A percentile compares a stretch with the other conserved stretches of the same genome.
Conservation (phyloP, 2,888 invertebrate genomes). For the Idaea dimidiata region DNA sequence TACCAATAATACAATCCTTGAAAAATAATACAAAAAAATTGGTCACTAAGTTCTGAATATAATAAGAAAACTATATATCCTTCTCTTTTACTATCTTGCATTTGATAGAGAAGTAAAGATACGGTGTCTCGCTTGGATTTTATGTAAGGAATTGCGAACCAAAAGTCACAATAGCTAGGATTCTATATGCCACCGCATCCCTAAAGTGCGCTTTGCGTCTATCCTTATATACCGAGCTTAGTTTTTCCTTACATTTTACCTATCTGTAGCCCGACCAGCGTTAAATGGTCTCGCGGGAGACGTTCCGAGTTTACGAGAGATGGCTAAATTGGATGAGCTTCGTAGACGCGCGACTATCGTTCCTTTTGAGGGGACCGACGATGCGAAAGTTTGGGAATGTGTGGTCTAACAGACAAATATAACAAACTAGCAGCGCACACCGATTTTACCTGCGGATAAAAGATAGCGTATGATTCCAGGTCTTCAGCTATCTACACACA, state of each 20-base stretch:
- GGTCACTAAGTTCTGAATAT: background rate
- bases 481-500: too few species aligned
- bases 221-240: constrained; percentile 27
- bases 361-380: background rate
- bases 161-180: background rate
- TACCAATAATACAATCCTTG: background rate
- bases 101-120: background rate
- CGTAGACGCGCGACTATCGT: background rate
- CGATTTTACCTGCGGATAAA: too few species aligned
- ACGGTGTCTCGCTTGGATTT: background rate
- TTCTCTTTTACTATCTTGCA: background rate
- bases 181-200: constrained; percentile 15
- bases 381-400: background rate
- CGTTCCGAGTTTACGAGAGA: constrained; percentile 26
- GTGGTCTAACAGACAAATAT: background rate
- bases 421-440: too few species aligned
- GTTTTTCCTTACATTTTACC: constrained; percentile 32
- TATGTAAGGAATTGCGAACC: background rate
- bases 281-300: constrained; percentile 31
- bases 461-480: too few species aligned
- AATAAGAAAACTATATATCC: background rate
- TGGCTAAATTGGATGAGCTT: constrained; percentile 25
- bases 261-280: constrained; percentile 30
- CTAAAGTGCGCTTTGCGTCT: constrained; percentile 31
- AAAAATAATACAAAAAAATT: background rate